These are phyloP conservation scores for Alaudala cheleensis DNA, from an alignment of 2,113 vertebrate species.

Conservation along the genomic window DNA sequence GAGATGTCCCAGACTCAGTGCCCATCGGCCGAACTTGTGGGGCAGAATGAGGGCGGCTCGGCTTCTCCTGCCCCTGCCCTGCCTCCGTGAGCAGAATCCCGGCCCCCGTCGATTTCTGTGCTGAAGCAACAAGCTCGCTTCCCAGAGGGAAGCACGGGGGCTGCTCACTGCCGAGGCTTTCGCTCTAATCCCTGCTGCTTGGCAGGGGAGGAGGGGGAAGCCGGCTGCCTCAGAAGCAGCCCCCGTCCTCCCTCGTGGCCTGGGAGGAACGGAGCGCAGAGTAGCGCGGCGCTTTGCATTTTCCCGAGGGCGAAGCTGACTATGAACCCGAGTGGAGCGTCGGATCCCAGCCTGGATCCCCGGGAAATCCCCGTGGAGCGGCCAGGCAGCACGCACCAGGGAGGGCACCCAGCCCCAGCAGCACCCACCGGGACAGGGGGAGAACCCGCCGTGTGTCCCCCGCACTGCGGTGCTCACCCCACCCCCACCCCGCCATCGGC, in stretches of 20 bases:
- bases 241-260: too few species aligned
- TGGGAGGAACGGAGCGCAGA: background rate
- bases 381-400: background rate
- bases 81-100: background rate
- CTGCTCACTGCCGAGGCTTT: background rate
- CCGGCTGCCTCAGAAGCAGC: background rate
- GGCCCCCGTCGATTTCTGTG: accelerated
- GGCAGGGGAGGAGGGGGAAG: background rate
- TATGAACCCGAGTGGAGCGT: background rate
- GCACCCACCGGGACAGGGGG: too few species aligned
- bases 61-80: background rate
- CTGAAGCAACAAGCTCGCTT: background rate
- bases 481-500: background rate
- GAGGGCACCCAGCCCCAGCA: too few species aligned
- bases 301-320: background rate
- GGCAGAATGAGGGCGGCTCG: too few species aligned
- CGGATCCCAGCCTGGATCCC: background rate
- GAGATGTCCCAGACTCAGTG: background rate
- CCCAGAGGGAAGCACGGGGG: background rate
- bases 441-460: background rate
- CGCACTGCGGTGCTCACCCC: background rate
- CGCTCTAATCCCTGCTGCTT: too few species aligned
- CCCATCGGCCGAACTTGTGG: too few species aligned
- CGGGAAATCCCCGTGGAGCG: background rate
- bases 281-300: accelerated